A percentile compares a stretch with the other conserved stretches of the same genome.
These are phyloP conservation scores for Philopedon plagiatum DNA, from an alignment of 2,888 invertebrate species.

Conservation along the genomic window DNA sequence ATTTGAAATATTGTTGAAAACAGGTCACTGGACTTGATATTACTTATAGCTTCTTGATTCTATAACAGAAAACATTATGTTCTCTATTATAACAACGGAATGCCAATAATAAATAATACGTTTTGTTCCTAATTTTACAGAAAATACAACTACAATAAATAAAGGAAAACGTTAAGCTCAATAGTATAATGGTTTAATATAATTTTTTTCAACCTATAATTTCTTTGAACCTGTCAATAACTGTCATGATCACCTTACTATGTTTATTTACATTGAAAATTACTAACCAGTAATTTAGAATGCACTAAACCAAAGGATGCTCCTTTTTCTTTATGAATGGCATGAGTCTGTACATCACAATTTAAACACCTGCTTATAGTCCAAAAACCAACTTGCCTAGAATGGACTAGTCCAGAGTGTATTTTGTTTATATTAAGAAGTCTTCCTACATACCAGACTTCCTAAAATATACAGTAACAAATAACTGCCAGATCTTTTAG, in stretches of 20 bases:
- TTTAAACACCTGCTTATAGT: constrained; percentile 76
- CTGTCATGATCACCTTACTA: not conserved
- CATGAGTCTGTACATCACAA: constrained; percentile 77
- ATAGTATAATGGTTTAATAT: too few relatives aligned
- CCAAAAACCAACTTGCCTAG: constrained; percentile 74
- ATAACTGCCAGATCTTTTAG: too few relatives aligned
- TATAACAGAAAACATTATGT: constrained; percentile 54
- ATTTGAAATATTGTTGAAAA: constrained; percentile 72
- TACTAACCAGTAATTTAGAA: constrained; percentile 74
- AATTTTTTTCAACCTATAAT: too few relatives aligned
- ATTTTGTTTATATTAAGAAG: constrained; percentile 71
- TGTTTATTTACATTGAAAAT: not conserved
- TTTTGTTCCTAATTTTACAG: too few relatives aligned
- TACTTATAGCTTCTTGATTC: constrained; percentile 69
- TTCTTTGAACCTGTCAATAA: too few relatives aligned
- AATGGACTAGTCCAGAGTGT: constrained; percentile 74
- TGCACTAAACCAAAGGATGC: constrained; percentile 72
- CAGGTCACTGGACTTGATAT: constrained; percentile 75
- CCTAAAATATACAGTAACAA: constrained; percentile 64
- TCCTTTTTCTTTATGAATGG: constrained; percentile 73
- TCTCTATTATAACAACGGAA: too few relatives aligned
- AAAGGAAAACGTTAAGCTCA: not conserved
- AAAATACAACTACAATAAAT: too few relatives aligned
- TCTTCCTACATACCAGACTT: constrained; percentile 71
- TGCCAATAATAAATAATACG: too few relatives aligned